Evolutionary conservation across 2,888 invertebrate genomes (phyloP).

Genomic region (Agrilus cyanescens): DNA sequence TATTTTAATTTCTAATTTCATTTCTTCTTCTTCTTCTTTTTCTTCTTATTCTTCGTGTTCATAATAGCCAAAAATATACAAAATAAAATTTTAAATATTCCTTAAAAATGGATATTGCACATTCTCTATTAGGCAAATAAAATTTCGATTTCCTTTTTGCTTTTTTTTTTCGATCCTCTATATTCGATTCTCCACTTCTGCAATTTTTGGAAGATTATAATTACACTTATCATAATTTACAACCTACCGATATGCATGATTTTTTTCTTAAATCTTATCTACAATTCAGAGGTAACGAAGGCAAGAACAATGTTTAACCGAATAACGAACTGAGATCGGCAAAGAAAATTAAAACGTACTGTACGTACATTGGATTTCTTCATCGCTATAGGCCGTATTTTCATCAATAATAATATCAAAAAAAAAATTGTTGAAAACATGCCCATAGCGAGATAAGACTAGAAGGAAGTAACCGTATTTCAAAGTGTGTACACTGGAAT

Average conservation of each 20-base stretch:
- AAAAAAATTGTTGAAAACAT: not conserved
- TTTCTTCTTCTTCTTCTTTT: too few species aligned
- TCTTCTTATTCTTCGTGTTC: too few species aligned
- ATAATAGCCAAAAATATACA: slow-evolving; percentile 29
- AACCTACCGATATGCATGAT: too few species aligned
- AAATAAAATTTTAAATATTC: slow-evolving; percentile 14
- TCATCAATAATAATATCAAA: slow-evolving; percentile 12
- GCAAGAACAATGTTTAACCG: slow-evolving; percentile 5
- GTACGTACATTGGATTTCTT: slow-evolving; percentile 14
- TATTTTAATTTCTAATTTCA: slow-evolving; percentile 23
- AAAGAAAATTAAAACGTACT: slow-evolving; percentile 16
- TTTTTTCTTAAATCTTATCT: too few species aligned
- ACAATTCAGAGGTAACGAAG: too few species aligned
- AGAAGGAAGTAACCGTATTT: slow-evolving; percentile 7
- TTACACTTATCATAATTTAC: too few species aligned
- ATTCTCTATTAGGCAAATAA: slow-evolving; percentile 14
- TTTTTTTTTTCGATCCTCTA: slow-evolving; percentile 18
- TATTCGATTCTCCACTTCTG: slow-evolving; percentile 23
- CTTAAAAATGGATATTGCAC: slow-evolving; percentile 32
- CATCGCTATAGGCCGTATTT: slow-evolving; percentile 4
- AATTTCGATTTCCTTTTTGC: slow-evolving; percentile 11
- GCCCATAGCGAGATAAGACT: slow-evolving; percentile 7
- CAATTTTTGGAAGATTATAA: slow-evolving; percentile 8
- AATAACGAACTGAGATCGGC: slow-evolving; percentile 13
- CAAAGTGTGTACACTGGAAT: slow-evolving; percentile 5